These are phyloP conservation scores for Cottus gobio DNA, from an alignment of 2,113 vertebrate species.

Conservation along the genomic window DNA sequence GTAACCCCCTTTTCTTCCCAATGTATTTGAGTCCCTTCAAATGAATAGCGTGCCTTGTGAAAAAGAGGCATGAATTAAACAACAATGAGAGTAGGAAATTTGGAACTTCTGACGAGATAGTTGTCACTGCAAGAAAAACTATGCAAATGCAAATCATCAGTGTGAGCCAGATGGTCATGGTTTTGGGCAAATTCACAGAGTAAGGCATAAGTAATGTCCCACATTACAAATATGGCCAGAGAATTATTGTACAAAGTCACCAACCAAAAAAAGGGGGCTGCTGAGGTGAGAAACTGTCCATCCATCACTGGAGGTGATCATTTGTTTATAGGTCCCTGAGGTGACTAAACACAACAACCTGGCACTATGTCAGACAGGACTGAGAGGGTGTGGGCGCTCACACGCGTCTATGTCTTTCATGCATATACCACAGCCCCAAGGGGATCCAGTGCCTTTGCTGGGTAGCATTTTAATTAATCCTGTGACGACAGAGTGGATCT, in stretches of 20 bases:
- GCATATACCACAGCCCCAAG: conserved; percentile 43
- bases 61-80: conserved; percentile 63
- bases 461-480: conserved; percentile 77
- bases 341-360: conserved; percentile 51
- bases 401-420: conserved; percentile 51
- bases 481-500: conserved; percentile 71
- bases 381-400: conserved; percentile 19
- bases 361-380: conserved; percentile 48
- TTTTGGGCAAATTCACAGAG: conserved; percentile 79
- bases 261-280: conserved; percentile 13
- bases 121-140: conserved; percentile 66
- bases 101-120: conserved; percentile 74
- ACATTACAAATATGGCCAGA: conserved; percentile 70
- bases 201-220: conserved; percentile 72
- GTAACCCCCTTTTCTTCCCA: conserved; percentile 60
- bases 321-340: conserved; percentile 66
- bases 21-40: conserved; percentile 63
- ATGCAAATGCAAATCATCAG: conserved; percentile 76
- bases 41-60: conserved; percentile 66
- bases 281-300: conserved; percentile 62
- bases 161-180: conserved; percentile 80
- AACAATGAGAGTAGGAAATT: conserved; percentile 72
- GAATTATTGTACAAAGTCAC: conserved; percentile 67
- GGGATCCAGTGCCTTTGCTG: conserved; percentile 61
- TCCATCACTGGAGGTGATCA: conserved; percentile 68